These are phyloP conservation scores for Mechanitis messenoides DNA, from an alignment of 2,888 invertebrate species.

Conservation along the genomic window DNA sequence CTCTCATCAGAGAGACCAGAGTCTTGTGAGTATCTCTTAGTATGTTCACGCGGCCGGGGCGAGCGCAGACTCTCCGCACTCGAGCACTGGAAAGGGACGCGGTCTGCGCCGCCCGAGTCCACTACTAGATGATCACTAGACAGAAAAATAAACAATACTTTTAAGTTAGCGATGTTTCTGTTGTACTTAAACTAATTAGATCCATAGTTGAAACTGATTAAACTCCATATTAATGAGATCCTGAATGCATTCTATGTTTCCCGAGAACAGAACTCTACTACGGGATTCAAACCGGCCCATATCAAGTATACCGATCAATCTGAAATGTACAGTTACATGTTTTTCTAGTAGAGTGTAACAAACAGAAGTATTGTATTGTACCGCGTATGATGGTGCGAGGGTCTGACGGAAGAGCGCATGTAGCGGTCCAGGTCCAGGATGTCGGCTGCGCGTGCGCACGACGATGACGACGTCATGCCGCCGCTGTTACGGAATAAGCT, in stretches of 20 bases:
- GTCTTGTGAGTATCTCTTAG: constrained; percentile 58
- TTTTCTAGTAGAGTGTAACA: no score
- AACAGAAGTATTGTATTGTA: not conserved
- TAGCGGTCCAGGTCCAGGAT: constrained; percentile 65
- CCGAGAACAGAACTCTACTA: no score
- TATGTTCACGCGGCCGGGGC: constrained; percentile 16
- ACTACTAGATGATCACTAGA: constrained; percentile 47
- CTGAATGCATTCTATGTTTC: no score
- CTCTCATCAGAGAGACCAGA: constrained; percentile 62
- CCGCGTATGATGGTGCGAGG: constrained; percentile 27
- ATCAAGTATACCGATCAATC: no score
- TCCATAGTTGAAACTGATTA: no score
- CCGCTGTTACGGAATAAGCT: not conserved
- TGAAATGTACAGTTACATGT: no score
- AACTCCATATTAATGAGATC: no score
- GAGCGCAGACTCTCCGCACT: not conserved
- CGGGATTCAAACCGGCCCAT: no score
- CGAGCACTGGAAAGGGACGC: constrained; percentile 14
- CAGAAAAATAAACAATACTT: not conserved
- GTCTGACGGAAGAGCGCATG: constrained; percentile 53
- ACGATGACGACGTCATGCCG: constrained; percentile 19
- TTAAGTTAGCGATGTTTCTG: no score
- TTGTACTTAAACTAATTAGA: no score
- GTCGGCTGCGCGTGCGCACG: constrained; percentile 36
- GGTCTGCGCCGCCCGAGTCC: constrained; percentile 46